phyloP scores from a whole-genome alignment of 1,140 invertebrate species.

The Macrobrachium rosenbergii region DNA sequence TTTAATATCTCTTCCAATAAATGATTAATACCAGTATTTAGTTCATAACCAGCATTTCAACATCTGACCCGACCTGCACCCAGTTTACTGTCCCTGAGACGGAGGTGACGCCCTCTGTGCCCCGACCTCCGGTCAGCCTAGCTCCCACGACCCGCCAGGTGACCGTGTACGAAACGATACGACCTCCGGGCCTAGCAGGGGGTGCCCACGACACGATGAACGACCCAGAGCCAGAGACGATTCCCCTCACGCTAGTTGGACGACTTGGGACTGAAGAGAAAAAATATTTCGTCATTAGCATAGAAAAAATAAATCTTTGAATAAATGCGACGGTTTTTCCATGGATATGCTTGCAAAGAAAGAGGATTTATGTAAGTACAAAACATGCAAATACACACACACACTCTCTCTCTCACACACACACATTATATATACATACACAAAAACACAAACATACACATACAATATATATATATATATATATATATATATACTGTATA shows the following conservation, averaged over 20 bases:
- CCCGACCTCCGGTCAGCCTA: constrained; percentile 36
- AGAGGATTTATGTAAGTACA: too few relatives aligned
- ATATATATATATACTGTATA: too few relatives aligned
- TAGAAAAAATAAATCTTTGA: neutral
- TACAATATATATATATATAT: neutral
- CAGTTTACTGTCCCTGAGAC: constrained; percentile 58
- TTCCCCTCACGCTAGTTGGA: constrained; percentile 71
- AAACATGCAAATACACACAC: too few relatives aligned
- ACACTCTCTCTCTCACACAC: too few relatives aligned
- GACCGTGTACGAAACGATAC: constrained; percentile 72
- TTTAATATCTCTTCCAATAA: neutral
- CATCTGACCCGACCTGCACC: constrained; percentile 54
- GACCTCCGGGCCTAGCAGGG: constrained; percentile 71
- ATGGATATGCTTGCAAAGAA: too few relatives aligned
- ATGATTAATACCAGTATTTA: too few relatives aligned
- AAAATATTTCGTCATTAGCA: neutral
- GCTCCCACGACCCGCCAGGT: constrained; percentile 79
- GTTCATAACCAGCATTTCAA: too few relatives aligned
- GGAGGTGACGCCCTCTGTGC: constrained; percentile 55
- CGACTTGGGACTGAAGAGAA: constrained; percentile 70
- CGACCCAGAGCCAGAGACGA: constrained; percentile 69
- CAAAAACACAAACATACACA: too few relatives aligned
- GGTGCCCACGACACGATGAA: constrained; percentile 73
- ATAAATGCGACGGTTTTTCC: too few relatives aligned
- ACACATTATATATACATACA: neutral